phyloP scores from a whole-genome alignment of 2,888 invertebrate genomes.

The Alviniconcha strummeri region DNA sequence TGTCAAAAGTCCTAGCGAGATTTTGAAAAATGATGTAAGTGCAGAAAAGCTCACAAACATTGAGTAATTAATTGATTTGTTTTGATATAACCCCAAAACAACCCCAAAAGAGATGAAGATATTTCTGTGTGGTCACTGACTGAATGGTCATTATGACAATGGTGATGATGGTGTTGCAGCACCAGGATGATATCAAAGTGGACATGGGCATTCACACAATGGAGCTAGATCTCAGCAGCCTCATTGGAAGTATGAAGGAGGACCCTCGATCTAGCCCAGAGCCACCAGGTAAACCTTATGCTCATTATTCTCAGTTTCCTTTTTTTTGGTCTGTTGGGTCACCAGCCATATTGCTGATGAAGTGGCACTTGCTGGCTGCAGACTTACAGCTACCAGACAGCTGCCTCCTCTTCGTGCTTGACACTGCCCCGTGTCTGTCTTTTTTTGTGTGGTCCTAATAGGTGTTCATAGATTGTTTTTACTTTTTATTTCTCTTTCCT shows the following conservation, averaged over 20 bases:
- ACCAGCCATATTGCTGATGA: no score
- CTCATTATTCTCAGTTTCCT: neutral
- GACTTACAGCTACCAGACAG: no score
- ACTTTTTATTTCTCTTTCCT: no score
- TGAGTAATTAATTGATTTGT: no score
- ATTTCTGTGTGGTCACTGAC: no score
- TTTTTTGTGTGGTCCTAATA: neutral
- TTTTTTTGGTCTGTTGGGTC: no score
- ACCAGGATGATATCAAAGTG: conserved; percentile 70
- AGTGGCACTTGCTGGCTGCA: no score
- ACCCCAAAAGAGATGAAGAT: neutral
- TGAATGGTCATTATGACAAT: neutral
- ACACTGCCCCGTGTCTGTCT: neutral
- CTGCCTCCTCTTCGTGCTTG: no score
- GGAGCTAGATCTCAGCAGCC: conserved; percentile 84
- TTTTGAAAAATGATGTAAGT: conserved; percentile 64
- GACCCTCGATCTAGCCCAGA: conserved; percentile 87
- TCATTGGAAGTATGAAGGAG: conserved; percentile 90
- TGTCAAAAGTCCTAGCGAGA: conserved; percentile 66
- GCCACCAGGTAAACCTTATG: conserved; percentile 62
- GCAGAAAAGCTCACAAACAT: no score
- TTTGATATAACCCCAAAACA: neutral
- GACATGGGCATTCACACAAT: conserved; percentile 75
- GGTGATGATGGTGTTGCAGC: conserved; percentile 45
- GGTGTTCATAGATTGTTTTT: no score